Base-by-base conservation (phyloP, 2,888 invertebrate species). In the Rhopalosiphum nymphaeae region DNA sequence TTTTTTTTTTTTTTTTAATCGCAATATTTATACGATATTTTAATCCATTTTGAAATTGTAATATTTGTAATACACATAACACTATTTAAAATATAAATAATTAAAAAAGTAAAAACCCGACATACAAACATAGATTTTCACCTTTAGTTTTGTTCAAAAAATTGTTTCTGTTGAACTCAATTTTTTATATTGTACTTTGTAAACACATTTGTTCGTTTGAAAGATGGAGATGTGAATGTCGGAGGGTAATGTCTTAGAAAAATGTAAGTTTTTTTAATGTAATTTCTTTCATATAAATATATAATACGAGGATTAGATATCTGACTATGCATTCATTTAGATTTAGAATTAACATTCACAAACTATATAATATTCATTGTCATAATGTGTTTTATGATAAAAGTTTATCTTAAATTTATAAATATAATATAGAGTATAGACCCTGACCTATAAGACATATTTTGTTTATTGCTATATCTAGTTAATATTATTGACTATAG, bases 391-490 rank as follows among this genome's bases (percentile, higher is more conserved):
- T 88, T 53, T 36, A 36, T 49, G 21, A 49, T 53, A 53, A 29
- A n/a, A 49, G 36, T 88, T 53, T 49, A 88, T 88, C 87, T n/a
- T 53, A 49, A 53, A 88, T 88, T 16, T 53, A 44, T 53, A 88
- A 36, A 88, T 88, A 88, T 88, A 88, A 53, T 36, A 86, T 29
- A 53, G 4, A 53, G 53, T 86, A 78, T 36, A 44, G 53, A 53
- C 87, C 87, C 9, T 49, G n/a, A 88, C 49, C 87, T 88, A 49
- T 88, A 88, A 36, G n/a, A 88, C 25, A 7, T 53, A 21, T 46
- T 53, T 88, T 53, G 49, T 25, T 49, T 53, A 46, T 87, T 21
- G 16, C 44, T 26, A 44, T 78, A 53, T 16, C 21, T 53, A 21
- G 36, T 78, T 78, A 36, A 78, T 78, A 36, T 36, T 78, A 42